These are phyloP conservation scores for Noctuana brunneofusca DNA, from an alignment of 2,888 invertebrate species.

Conservation along the genomic window DNA sequence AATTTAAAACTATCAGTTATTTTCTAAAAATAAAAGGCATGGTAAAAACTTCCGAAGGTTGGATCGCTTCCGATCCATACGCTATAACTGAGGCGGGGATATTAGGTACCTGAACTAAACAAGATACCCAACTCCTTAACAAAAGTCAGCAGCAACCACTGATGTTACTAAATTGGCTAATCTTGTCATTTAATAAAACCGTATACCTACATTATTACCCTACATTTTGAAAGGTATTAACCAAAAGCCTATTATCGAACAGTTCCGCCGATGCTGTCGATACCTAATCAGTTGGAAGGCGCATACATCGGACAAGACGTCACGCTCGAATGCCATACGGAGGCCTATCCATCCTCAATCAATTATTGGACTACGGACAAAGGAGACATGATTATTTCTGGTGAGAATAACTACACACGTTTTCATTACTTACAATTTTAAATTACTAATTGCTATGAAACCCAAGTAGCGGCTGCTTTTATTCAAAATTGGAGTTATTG, in stretches of 20 bases:
- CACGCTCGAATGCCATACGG: slow-evolving; percentile 93
- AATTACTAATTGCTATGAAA: not conserved
- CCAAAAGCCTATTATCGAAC: slow-evolving; percentile 39
- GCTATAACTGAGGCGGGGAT: no score
- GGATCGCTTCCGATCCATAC: no score
- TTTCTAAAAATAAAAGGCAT: no score
- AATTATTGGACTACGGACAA: slow-evolving; percentile 97
- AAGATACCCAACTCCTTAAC: no score
- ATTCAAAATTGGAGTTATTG: not conserved
- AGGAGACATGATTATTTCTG: slow-evolving; percentile 96
- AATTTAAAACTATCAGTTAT: no score
- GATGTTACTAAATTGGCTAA: not conserved
- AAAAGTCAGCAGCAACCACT: not conserved
- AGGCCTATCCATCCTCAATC: slow-evolving; percentile 95
- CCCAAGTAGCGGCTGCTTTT: not conserved
- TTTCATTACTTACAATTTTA: not conserved
- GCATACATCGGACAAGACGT: slow-evolving; percentile 95
- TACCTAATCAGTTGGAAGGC: slow-evolving; percentile 95
- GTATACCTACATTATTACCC: not conserved
- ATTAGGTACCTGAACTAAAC: no score
- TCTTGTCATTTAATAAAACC: not conserved
- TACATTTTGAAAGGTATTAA: not conserved
- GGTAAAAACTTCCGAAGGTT: no score
- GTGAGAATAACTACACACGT: slow-evolving; percentile 78
- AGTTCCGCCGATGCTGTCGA: slow-evolving; percentile 97